These are phyloP conservation scores for Tipula helvola DNA, from an alignment of 2,888 invertebrate genomes.

Conservation along the genomic window DNA sequence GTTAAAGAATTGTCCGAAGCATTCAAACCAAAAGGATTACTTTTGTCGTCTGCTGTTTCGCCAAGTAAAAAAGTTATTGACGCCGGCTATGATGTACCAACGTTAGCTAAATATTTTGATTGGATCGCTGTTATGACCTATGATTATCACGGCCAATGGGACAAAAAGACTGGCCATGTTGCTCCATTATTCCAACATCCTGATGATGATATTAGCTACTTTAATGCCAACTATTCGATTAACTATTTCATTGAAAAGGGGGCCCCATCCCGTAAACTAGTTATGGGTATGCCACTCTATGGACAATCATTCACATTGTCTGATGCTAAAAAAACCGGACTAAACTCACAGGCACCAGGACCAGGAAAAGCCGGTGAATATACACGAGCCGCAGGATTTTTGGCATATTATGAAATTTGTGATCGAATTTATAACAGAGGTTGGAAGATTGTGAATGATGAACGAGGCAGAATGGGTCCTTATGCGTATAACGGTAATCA, in stretches of 20 bases:
- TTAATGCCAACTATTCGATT: slow-evolving; percentile 81
- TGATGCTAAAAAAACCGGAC: slow-evolving; percentile 45
- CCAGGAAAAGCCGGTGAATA: slow-evolving; percentile 77
- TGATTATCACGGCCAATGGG: slow-evolving; percentile 87
- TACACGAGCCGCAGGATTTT: slow-evolving; percentile 71
- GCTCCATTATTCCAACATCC: slow-evolving; percentile 74
- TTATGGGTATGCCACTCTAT: slow-evolving; percentile 83
- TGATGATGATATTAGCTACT: slow-evolving; percentile 67
- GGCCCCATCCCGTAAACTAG: slow-evolving; percentile 64
- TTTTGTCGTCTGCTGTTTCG: slow-evolving; percentile 74
- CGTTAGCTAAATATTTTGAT: slow-evolving; percentile 60
- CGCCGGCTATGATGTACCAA: slow-evolving; percentile 70
- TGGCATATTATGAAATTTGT: slow-evolving; percentile 87
- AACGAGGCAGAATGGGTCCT: slow-evolving; percentile 68
- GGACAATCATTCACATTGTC: slow-evolving; percentile 71
- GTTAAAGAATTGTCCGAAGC: slow-evolving; percentile 58
- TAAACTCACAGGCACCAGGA: slow-evolving; percentile 63
- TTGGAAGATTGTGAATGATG: slow-evolving; percentile 71
- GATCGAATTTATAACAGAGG: slow-evolving; percentile 62
- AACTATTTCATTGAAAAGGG: slow-evolving; percentile 82
- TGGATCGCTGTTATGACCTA: slow-evolving; percentile 92
- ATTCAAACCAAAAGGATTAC: slow-evolving; percentile 50
- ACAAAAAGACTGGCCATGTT: slow-evolving; percentile 81
- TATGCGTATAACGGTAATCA: slow-evolving; percentile 78
- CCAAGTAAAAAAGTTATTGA: slow-evolving; percentile 82